A percentile compares a stretch with the other conserved stretches of the same genome.
Evolutionary conservation across 1,140 invertebrate genomes (phyloP).

Genomic region (Thaumetopoea pityocampa): DNA sequence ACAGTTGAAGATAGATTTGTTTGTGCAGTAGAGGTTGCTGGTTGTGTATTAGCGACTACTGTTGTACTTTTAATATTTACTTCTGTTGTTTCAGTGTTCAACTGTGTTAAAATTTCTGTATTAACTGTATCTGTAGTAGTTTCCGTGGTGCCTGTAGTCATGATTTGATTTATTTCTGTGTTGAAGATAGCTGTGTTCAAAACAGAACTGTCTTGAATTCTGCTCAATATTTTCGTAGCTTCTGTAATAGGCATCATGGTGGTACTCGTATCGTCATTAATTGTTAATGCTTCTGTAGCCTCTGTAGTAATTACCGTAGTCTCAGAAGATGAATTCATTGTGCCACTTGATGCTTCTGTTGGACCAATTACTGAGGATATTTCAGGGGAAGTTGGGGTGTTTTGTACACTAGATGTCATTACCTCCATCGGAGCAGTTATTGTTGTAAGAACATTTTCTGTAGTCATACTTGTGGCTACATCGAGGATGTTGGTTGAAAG

Average conservation of each 20-base stretch:
- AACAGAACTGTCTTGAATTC: constrained; percentile 25
- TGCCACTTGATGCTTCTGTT: constrained; percentile 2
- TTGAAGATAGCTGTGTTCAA: constrained; percentile 23
- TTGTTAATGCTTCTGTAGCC: constrained; percentile 2
- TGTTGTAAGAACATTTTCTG: constrained; percentile 8
- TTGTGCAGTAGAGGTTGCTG: constrained; percentile 24
- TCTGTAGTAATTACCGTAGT: constrained; percentile 3
- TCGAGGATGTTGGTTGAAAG: constrained; percentile 6
- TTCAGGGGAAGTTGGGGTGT: constrained; percentile 29
- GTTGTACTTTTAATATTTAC: constrained; percentile 56
- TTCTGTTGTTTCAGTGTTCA: constrained; percentile 36
- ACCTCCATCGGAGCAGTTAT: constrained; percentile 1
- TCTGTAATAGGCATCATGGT: constrained; percentile 35
- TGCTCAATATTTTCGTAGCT: constrained; percentile 29
- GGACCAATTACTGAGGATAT: constrained; percentile 14
- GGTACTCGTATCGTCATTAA: constrained; percentile 30
- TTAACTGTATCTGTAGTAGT: constrained; percentile 29
- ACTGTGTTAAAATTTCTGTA: constrained; percentile 33
- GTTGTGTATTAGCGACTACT: constrained; percentile 25
- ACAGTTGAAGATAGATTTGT: constrained; percentile 34
- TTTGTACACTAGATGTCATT: constrained; percentile 2
- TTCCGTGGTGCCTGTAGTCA: constrained; percentile 29
- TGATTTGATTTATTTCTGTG: constrained; percentile 25
- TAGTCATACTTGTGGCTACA: constrained; percentile 2
- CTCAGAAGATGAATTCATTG: constrained; percentile 10